phyloP scores from a whole-genome alignment of 2,797 vertebrate species.

The Otus scops region DNA sequence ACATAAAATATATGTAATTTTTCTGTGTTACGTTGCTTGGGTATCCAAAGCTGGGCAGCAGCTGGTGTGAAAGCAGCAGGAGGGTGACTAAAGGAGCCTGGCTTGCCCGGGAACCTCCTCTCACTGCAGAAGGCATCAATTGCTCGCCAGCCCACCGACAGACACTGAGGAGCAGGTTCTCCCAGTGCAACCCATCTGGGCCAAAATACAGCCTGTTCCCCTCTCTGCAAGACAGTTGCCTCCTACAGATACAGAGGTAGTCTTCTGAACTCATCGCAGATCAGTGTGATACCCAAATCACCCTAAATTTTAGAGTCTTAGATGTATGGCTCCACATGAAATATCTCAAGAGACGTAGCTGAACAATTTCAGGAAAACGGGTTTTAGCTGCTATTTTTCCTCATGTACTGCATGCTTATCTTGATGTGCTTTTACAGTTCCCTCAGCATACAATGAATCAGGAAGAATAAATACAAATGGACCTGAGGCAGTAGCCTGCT shows the following conservation, averaged over 20 bases:
- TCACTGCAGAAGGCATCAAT: neutral
- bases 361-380: neutral
- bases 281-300: neutral
- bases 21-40: neutral
- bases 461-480: neutral
- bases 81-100: neutral
- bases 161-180: neutral
- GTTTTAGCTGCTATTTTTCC: neutral
- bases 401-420: neutral
- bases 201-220: neutral
- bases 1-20: neutral
- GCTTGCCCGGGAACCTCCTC: neutral
- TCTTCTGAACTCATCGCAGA: neutral
- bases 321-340: neutral
- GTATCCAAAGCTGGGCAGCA: neutral
- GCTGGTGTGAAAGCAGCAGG: neutral
- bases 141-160: rapidly evolving
- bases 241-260: neutral
- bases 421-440: neutral
- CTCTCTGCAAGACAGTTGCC: rapidly evolving
- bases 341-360: neutral
- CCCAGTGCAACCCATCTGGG: neutral
- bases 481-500: neutral
- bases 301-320: neutral
- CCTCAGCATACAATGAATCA: neutral